A percentile compares a stretch with the other conserved stretches of the same genome.
Conservation (phyloP, 2,888 invertebrate species). For the Philonicus albiceps region DNA sequence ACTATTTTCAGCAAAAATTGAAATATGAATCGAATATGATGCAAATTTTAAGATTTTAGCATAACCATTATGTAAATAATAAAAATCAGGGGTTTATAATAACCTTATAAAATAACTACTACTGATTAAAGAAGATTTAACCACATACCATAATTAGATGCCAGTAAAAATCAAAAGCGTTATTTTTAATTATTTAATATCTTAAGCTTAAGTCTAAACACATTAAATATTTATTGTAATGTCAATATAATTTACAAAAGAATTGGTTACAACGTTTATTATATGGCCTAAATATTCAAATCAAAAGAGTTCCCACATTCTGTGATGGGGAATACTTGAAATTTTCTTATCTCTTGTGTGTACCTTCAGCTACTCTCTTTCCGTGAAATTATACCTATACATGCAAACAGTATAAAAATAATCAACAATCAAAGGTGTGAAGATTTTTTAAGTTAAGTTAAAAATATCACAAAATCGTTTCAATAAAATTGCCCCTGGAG, state of each 20-base stretch:
- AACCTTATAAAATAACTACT: too few relatives aligned
- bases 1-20: too few relatives aligned
- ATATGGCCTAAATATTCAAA: slow-evolving; percentile 2
- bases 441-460: slow-evolving; percentile 17
- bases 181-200: neutral
- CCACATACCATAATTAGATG: too few relatives aligned
- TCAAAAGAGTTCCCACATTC: neutral
- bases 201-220: neutral
- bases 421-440: slow-evolving; percentile 25
- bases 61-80: too few relatives aligned
- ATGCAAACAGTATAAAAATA: slow-evolving; percentile 31
- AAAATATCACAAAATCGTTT: slow-evolving; percentile 40
- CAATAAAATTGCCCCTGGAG: neutral
- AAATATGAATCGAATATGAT: too few relatives aligned
- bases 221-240: neutral
- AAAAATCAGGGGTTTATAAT: too few relatives aligned
- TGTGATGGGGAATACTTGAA: neutral
- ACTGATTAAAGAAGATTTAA: too few relatives aligned
- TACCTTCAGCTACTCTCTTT: neutral
- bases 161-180: neutral
- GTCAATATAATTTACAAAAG: neutral
- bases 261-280: neutral
- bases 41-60: too few relatives aligned
- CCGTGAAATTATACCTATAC: neutral
- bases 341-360: neutral